phyloP scores from a whole-genome alignment of 92 coral and sea anemone genomes.

The Anthopleura xanthogrammica region DNA sequence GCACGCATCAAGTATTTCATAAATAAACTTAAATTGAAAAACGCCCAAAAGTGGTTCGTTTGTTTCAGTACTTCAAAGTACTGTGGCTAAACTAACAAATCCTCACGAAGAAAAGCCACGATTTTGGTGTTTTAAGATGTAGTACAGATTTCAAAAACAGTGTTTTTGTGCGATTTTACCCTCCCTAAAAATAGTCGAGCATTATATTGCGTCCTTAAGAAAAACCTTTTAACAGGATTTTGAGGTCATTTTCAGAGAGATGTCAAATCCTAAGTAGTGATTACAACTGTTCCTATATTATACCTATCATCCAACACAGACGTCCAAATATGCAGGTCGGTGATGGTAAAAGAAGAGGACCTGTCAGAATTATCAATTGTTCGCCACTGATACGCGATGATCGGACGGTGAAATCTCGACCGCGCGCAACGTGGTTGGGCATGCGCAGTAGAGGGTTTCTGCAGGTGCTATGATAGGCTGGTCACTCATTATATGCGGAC shows the following conservation, averaged over 20 bases:
- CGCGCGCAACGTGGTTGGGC: constrained; percentile 59
- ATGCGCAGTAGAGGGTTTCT: constrained; percentile 54
- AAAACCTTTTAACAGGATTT: constrained; percentile 16
- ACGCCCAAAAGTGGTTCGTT: neutral
- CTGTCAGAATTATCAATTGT: constrained; percentile 24
- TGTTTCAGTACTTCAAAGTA: neutral
- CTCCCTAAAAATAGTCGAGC: constrained; percentile 12
- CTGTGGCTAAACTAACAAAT: neutral
- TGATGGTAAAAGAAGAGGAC: constrained; percentile 13
- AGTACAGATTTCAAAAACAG: neutral
- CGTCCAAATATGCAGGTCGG: constrained; percentile 12
- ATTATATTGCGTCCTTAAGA: constrained; percentile 15
- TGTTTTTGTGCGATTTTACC: neutral
- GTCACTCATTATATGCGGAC: constrained; percentile 67
- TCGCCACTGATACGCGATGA: constrained; percentile 16
- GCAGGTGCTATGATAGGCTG: constrained; percentile 82
- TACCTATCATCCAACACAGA: constrained; percentile 5
- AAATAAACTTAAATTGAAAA: neutral
- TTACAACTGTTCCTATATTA: constrained; percentile 28
- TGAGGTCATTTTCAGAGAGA: constrained; percentile 18
- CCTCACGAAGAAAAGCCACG: neutral
- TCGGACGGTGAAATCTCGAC: constrained; percentile 56
- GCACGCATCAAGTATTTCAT: neutral
- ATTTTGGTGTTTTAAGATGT: neutral
- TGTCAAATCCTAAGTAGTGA: constrained; percentile 31